Conservation (phyloP, 1,140 invertebrate genomes). For the Ostrea edulis region DNA sequence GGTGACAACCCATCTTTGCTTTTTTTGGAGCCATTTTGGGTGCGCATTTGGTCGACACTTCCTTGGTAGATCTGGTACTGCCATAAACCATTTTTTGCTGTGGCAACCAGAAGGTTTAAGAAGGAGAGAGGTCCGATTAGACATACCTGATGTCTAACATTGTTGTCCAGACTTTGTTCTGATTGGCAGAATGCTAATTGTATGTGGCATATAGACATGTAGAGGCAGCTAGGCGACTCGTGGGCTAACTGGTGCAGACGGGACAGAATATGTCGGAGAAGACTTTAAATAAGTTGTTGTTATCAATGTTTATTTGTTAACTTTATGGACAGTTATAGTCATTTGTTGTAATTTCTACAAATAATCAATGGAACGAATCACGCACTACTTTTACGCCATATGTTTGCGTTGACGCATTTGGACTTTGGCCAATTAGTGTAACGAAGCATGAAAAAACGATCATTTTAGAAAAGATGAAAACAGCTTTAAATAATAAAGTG, state of each 20-base stretch:
- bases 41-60: slow-evolving; percentile 22
- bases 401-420: slow-evolving; percentile 9
- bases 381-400: slow-evolving; percentile 10
- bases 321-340: slow-evolving; percentile 27
- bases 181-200: slow-evolving; percentile 27
- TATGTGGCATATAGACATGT: slow-evolving; percentile 32
- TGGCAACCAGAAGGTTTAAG: slow-evolving; percentile 13
- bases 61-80: background rate
- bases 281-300: slow-evolving; percentile 26
- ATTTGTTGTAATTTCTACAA: slow-evolving; percentile 32
- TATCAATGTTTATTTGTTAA: slow-evolving; percentile 31
- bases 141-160: slow-evolving; percentile 4
- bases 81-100: slow-evolving; percentile 14
- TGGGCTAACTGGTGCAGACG: slow-evolving; percentile 22
- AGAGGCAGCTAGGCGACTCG: background rate
- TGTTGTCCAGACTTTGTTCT: slow-evolving; percentile 20
- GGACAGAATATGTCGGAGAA: background rate
- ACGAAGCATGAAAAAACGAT: slow-evolving; percentile 23
- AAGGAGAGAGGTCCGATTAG: background rate
- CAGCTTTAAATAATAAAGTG: slow-evolving; percentile 18
- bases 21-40: slow-evolving; percentile 36
- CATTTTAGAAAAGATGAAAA: background rate
- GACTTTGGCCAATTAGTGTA: background rate
- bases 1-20: slow-evolving; percentile 33
- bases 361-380: slow-evolving; percentile 5